Conservation (phyloP, 2,888 invertebrate species). For the Parnassius mnemosyne region DNA sequence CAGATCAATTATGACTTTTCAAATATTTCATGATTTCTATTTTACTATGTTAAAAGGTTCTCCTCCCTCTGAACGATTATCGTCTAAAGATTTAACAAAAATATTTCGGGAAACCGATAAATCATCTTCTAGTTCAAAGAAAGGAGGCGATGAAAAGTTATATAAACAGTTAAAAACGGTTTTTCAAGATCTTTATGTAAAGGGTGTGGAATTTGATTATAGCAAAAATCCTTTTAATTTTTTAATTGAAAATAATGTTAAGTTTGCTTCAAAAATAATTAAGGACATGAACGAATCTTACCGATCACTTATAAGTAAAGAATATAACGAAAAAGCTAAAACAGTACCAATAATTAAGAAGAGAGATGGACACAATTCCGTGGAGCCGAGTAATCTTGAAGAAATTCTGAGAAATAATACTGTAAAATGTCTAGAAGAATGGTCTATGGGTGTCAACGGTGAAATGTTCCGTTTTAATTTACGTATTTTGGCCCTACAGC, state of each 20-base stretch:
- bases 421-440: slow-evolving; percentile 77
- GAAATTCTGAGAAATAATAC: slow-evolving; percentile 63
- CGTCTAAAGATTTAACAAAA: slow-evolving; percentile 63
- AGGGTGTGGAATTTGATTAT: slow-evolving; percentile 60
- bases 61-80: slow-evolving; percentile 57
- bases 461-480: slow-evolving; percentile 76
- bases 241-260: slow-evolving; percentile 66
- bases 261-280: slow-evolving; percentile 57
- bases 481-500: slow-evolving; percentile 60
- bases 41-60: slow-evolving; percentile 62
- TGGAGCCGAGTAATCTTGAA: slow-evolving; percentile 50
- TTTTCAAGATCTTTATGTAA: slow-evolving; percentile 61
- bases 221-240: slow-evolving; percentile 69
- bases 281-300: slow-evolving; percentile 60
- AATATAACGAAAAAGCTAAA: slow-evolving; percentile 63
- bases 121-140: slow-evolving; percentile 50
- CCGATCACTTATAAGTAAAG: slow-evolving; percentile 55
- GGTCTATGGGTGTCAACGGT: slow-evolving; percentile 78
- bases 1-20: slow-evolving; percentile 65
- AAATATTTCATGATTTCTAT: slow-evolving; percentile 72
- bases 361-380: slow-evolving; percentile 54
- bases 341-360: slow-evolving; percentile 51
- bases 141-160: slow-evolving; percentile 63
- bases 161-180: slow-evolving; percentile 55
- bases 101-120: slow-evolving; percentile 59